These are phyloP conservation scores for Hydraecia micacea DNA, from an alignment of 2,888 invertebrate genomes.

Conservation along the genomic window DNA sequence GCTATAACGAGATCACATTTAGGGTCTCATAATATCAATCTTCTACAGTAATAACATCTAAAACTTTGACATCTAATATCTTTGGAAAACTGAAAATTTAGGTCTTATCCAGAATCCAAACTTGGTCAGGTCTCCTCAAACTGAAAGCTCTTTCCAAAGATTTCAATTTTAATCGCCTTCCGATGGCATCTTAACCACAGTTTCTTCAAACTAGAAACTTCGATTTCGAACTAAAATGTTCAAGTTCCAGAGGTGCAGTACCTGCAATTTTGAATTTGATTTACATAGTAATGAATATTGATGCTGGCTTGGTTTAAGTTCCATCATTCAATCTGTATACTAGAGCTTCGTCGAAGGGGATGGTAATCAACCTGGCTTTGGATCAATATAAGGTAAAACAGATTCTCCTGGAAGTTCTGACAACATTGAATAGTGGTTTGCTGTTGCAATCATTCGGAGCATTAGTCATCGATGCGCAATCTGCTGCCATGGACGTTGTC, in stretches of 20 bases:
- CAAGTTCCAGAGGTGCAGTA: slow-evolving; percentile 1
- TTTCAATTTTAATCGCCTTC: slow-evolving; percentile 21
- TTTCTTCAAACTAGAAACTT: slow-evolving; percentile 35
- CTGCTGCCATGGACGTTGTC: too few species aligned
- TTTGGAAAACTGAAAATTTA: not conserved
- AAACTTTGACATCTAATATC: not conserved
- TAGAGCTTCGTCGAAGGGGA: slow-evolving; percentile 2
- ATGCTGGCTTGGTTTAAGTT: slow-evolving; percentile 11
- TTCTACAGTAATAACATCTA: not conserved
- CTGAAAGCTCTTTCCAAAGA: slow-evolving; percentile 14
- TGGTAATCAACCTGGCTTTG: slow-evolving; percentile 24
- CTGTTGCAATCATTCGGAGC: too few species aligned
- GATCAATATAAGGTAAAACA: not conserved
- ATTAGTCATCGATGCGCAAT: too few species aligned
- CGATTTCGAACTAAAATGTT: slow-evolving; percentile 18
- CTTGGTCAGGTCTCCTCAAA: not conserved
- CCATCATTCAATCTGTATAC: slow-evolving; percentile 35
- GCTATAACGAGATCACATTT: too few species aligned
- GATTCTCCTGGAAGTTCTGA: not conserved
- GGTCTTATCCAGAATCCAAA: not conserved
- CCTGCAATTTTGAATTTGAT: slow-evolving; percentile 35
- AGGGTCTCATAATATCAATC: too few species aligned
- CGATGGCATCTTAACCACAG: not conserved
- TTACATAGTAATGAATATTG: slow-evolving; percentile 48
- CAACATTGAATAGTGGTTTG: not conserved